A percentile compares a stretch with the other conserved stretches of the same genome.
Evolutionary conservation across 2,888 invertebrate species (phyloP).

Genomic region (Heliconius charithonia): DNA sequence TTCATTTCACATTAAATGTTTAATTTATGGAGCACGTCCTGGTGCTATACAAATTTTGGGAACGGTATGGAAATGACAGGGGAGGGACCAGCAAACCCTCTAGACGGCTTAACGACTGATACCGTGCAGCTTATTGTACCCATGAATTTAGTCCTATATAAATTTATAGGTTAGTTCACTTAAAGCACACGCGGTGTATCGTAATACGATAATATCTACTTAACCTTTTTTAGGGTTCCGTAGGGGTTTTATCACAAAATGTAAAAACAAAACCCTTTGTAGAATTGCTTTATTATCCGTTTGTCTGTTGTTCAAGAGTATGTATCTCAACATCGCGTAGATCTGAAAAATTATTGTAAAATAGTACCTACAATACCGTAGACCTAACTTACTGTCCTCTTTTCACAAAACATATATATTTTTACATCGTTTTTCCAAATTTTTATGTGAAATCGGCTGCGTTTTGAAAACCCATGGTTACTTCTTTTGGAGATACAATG

Average conservation of each 20-base stretch:
- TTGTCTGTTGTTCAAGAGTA: no score
- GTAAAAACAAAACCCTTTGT: no score
- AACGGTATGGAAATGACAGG: slow-evolving; percentile 18
- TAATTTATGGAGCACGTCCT: slow-evolving; percentile 11
- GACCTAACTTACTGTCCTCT: no score
- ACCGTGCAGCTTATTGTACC: slow-evolving; percentile 11
- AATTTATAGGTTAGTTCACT: background rate
- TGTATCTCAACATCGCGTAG: no score
- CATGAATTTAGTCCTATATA: slow-evolving; percentile 8
- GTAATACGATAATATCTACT: background rate
- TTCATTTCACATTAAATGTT: slow-evolving; percentile 6
- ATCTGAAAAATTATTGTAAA: background rate
- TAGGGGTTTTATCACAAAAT: background rate
- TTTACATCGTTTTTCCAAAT: no score
- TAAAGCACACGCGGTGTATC: background rate
- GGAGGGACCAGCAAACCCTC: slow-evolving; percentile 8
- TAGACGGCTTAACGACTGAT: slow-evolving; percentile 11
- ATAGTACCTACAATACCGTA: no score
- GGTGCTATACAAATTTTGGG: slow-evolving; percentile 15
- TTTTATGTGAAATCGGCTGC: no score
- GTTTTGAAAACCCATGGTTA: no score
- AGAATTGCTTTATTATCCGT: no score
- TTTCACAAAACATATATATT: no score
- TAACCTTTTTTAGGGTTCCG: background rate
- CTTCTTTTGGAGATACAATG: no score